phyloP scores from a whole-genome alignment of 2,797 vertebrate genomes.

The Poeciliopsis presidionis region DNA sequence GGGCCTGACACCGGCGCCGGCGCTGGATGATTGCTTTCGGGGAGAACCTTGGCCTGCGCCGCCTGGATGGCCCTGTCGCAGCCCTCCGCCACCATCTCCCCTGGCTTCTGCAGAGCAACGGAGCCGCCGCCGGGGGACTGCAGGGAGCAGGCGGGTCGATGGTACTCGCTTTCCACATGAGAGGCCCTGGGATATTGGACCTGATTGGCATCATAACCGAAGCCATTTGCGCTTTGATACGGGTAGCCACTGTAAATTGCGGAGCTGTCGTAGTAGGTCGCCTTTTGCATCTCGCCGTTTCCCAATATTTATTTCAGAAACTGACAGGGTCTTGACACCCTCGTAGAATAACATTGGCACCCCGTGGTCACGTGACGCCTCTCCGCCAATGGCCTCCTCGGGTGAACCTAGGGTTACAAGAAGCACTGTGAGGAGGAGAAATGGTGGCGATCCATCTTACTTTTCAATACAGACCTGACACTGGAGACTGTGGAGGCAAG shows the following conservation, averaged over 20 bases:
- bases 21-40: conserved; percentile 80
- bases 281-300: conserved; percentile 99
- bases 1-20: conserved; percentile 80
- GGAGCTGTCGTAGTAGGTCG: conserved; percentile 99
- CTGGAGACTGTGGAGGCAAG: conserved; percentile 93
- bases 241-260: conserved; percentile 99
- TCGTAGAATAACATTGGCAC: conserved; percentile 99
- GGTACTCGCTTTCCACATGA: conserved; percentile 95
- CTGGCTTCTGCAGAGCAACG: conserved; percentile 89
- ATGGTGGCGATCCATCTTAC: conserved; percentile 99
- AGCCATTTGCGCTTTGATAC: conserved; percentile 98
- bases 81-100: conserved; percentile 90
- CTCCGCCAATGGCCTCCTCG: conserved; percentile 96
- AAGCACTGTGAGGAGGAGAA: conserved; percentile 91
- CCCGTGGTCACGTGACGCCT: conserved; percentile 97
- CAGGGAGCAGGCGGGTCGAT: conserved; percentile 95
- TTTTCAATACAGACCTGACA: conserved; percentile 99
- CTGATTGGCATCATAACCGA: conserved; percentile 97
- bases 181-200: conserved; percentile 93
- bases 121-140: conserved; percentile 88
- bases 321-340: conserved; percentile 99
- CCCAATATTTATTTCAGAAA: conserved; percentile 98
- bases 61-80: conserved; percentile 88
- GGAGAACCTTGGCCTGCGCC: conserved; percentile 83
- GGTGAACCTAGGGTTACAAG: conserved; percentile 93